Conservation (phyloP, 2,888 invertebrate genomes). For the Hirtodrosophila trivittata region DNA sequence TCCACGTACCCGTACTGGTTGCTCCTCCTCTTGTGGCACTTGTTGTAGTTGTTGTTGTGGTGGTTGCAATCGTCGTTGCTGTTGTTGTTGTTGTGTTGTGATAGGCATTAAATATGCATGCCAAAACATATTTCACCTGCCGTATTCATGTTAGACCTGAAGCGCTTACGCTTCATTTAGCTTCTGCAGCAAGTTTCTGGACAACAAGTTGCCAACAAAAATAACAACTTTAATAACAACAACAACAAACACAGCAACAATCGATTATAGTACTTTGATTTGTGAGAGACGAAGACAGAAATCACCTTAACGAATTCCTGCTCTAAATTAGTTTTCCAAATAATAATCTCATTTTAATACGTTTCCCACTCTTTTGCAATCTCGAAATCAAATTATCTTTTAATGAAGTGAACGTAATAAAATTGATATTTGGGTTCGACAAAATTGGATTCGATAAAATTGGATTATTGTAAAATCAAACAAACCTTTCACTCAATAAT, state of each 20-base stretch:
- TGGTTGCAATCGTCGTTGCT: constrained; percentile 14
- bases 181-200: constrained; percentile 12
- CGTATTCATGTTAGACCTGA: constrained; percentile 57
- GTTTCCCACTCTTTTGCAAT: constrained; percentile 2
- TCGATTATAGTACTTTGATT: constrained; percentile 15
- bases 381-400: constrained; percentile 6
- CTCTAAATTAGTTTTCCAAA: constrained; percentile 20
- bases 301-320: constrained; percentile 19
- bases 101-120: constrained; percentile 69
- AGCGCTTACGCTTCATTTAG: constrained; percentile 40
- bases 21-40: constrained; percentile 26
- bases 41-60: constrained; percentile 13
- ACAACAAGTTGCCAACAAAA: constrained; percentile 17
- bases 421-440: background rate
- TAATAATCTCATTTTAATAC: constrained; percentile 12
- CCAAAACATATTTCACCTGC: constrained; percentile 71
- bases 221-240: constrained; percentile 14
- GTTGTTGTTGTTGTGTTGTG: constrained; percentile 39
- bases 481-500: constrained; percentile 19
- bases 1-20: constrained; percentile 36
- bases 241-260: constrained; percentile 8
- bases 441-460: background rate
- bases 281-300: constrained; percentile 33
- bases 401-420: background rate
- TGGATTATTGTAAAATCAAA: background rate